Conservation (phyloP, 2,113 vertebrate genomes). For the Callithrix jacchus region DNA sequence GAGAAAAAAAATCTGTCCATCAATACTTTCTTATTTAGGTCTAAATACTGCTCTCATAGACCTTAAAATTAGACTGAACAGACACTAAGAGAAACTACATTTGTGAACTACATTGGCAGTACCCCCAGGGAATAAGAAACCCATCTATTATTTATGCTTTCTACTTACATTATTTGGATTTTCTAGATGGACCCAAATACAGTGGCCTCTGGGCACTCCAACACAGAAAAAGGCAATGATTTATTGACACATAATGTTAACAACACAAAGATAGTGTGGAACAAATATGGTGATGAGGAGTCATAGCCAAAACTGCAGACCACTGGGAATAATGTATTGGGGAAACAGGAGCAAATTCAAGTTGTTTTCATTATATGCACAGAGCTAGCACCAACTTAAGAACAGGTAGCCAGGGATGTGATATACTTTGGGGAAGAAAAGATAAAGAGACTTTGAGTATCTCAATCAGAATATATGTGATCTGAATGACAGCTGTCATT, state of each 20-base stretch:
- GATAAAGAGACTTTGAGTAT: background rate
- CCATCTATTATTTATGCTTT: slow-evolving; percentile 72
- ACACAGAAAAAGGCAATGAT: slow-evolving; percentile 60
- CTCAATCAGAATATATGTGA: background rate
- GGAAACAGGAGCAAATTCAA: background rate
- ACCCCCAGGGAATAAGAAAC: background rate
- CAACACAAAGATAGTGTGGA: slow-evolving; percentile 44
- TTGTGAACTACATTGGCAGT: slow-evolving; percentile 34
- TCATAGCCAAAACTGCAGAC: background rate
- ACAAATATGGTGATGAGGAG: background rate
- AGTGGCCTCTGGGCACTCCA: slow-evolving; percentile 52
- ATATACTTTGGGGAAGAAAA: background rate
- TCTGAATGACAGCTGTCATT: background rate
- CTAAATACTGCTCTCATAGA: background rate
- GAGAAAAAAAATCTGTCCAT: background rate
- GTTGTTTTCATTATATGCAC: background rate
- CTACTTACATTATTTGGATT: slow-evolving; percentile 71
- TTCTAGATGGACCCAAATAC: slow-evolving; percentile 67
- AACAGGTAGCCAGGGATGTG: background rate
- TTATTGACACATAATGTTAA: slow-evolving; percentile 72
- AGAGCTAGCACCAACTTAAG: background rate
- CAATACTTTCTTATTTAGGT: slow-evolving; percentile 15
- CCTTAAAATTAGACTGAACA: slow-evolving; percentile 48
- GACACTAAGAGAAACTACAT: slow-evolving; percentile 33
- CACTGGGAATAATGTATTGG: background rate